These are phyloP conservation scores for Palythoa grandis DNA, from an alignment of 92 coral and sea anemone species.

Conservation along the genomic window DNA sequence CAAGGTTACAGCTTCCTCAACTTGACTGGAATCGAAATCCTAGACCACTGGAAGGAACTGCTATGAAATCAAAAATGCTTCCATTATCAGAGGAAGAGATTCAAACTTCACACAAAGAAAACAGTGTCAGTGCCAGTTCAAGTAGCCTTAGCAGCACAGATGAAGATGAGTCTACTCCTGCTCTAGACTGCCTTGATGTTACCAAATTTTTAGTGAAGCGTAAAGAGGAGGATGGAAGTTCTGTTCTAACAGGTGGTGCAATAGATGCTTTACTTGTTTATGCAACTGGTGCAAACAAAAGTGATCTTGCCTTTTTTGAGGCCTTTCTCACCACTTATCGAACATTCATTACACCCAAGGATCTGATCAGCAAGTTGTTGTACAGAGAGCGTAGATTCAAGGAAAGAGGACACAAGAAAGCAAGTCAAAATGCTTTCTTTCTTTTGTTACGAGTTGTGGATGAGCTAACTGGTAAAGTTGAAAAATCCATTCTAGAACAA, in stretches of 20 bases:
- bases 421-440: slow-evolving; percentile 93
- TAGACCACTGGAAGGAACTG: slow-evolving; percentile 59
- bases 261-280: slow-evolving; percentile 97
- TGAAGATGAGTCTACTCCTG: slow-evolving; percentile 93
- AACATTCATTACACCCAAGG: slow-evolving; percentile 83
- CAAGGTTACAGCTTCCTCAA: slow-evolving; percentile 45
- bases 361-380: slow-evolving; percentile 81
- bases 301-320: slow-evolving; percentile 88
- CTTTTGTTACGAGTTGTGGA: slow-evolving; percentile 90
- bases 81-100: slow-evolving; percentile 76
- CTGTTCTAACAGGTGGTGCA: slow-evolving; percentile 90
- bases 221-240: slow-evolving; percentile 74
- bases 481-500: slow-evolving; percentile 90
- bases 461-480: slow-evolving; percentile 93
- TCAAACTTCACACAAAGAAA: slow-evolving; percentile 48
- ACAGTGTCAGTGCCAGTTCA: slow-evolving; percentile 73
- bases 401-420: slow-evolving; percentile 92
- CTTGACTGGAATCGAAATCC: slow-evolving; percentile 79
- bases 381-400: slow-evolving; percentile 96
- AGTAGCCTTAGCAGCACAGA: slow-evolving; percentile 81
- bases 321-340: slow-evolving; percentile 96
- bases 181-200: slow-evolving; percentile 96
- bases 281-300: slow-evolving; percentile 90
- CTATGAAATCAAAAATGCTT: slow-evolving; percentile 73
- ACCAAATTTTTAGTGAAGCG: slow-evolving; percentile 88